Conservation (phyloP, 2,888 invertebrate species). For the Amiota minor region DNA sequence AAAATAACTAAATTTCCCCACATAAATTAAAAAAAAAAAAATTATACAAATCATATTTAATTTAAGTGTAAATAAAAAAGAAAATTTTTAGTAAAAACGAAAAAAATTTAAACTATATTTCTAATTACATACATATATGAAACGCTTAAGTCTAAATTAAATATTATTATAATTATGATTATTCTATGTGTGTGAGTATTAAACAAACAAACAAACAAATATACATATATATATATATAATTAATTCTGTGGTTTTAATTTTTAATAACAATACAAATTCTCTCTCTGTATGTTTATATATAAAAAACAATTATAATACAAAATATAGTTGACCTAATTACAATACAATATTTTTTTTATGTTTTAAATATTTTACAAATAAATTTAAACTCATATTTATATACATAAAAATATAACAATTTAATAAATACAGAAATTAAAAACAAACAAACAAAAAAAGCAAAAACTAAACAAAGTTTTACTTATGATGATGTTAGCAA, state of each 20-base stretch:
- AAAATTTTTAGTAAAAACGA: not conserved
- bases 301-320: not conserved
- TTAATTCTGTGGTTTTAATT: constrained; percentile 9
- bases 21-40: too few species aligned
- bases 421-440: not conserved
- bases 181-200: constrained; percentile 8
- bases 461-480: constrained; percentile 26
- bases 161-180: not conserved
- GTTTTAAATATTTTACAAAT: not conserved
- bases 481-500: constrained; percentile 25
- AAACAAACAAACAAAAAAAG: not conserved
- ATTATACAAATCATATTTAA: not conserved
- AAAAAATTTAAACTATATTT: not conserved
- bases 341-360: not conserved
- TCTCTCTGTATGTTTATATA: constrained; percentile 13
- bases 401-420: not conserved
- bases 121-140: not conserved
- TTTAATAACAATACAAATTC: not conserved
- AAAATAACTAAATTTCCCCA: too few species aligned
- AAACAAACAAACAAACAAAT: not conserved
- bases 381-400: not conserved
- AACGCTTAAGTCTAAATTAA: constrained; percentile 15
- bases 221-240: not conserved
- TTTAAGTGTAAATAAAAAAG: not conserved
- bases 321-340: not conserved